Conservation (phyloP, 2,888 invertebrate genomes). For the Abrostola triplasia region DNA sequence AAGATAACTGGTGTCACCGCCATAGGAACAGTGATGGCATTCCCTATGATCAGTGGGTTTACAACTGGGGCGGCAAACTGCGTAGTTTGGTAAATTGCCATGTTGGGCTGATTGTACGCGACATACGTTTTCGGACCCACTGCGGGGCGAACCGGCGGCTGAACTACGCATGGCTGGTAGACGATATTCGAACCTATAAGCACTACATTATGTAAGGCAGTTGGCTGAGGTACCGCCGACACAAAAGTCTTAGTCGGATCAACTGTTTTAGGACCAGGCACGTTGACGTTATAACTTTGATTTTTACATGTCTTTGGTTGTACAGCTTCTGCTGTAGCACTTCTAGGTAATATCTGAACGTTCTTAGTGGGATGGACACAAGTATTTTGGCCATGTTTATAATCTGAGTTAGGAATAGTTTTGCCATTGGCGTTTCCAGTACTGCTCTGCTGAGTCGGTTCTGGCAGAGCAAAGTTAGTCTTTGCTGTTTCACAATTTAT, state of each 20-base stretch:
- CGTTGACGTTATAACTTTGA: slow-evolving; percentile 21
- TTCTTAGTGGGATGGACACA: slow-evolving; percentile 11
- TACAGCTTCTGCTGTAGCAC: slow-evolving; percentile 11
- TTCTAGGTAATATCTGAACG: slow-evolving; percentile 37
- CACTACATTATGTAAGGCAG: slow-evolving; percentile 67
- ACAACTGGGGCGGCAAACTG: slow-evolving; percentile 65
- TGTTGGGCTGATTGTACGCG: slow-evolving; percentile 60
- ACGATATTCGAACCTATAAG: slow-evolving; percentile 68
- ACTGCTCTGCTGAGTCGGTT: slow-evolving; percentile 12
- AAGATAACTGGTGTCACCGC: slow-evolving; percentile 19
- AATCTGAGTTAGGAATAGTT: slow-evolving; percentile 9
- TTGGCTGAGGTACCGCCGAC: slow-evolving; percentile 58
- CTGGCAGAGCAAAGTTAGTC: slow-evolving; percentile 6
- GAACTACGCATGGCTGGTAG: slow-evolving; percentile 66
- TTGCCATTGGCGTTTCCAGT: slow-evolving; percentile 11
- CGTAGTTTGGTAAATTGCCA: slow-evolving; percentile 67
- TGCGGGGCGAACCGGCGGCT: slow-evolving; percentile 53
- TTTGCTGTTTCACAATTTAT: slow-evolving; percentile 16
- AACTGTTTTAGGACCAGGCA: slow-evolving; percentile 21
- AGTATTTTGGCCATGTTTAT: background rate
- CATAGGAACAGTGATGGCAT: slow-evolving; percentile 52
- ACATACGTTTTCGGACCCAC: slow-evolving; percentile 60
- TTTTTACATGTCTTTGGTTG: slow-evolving; percentile 24
- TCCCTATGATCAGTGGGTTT: slow-evolving; percentile 67
- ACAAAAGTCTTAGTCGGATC: slow-evolving; percentile 59